Evolutionary conservation across 2,113 vertebrate species (phyloP).

Genomic region (Melanocharis versteri): DNA sequence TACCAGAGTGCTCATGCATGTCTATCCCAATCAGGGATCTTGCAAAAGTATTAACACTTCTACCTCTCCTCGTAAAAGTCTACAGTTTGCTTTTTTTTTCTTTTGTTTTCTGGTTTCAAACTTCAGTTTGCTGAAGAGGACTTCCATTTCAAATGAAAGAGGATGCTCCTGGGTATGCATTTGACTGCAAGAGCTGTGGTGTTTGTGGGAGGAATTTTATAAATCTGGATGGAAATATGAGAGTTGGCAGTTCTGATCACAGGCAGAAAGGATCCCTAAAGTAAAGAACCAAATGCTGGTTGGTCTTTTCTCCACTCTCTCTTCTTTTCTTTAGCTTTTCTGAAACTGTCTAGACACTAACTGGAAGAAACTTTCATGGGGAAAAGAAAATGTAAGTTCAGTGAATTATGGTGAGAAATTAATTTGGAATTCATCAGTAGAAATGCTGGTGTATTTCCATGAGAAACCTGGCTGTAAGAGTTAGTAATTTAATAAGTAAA

Average conservation of each 20-base stretch:
- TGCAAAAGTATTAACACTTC: background rate
- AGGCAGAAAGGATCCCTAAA: background rate
- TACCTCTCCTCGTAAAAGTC: background rate
- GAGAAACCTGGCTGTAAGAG: background rate
- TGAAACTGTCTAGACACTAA: background rate
- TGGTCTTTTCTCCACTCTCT: background rate
- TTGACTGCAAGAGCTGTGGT: background rate
- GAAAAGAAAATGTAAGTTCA: background rate
- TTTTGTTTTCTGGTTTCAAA: background rate
- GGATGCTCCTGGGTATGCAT: background rate
- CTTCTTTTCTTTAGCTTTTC: background rate
- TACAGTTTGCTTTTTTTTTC: background rate
- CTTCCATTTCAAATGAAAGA: background rate
- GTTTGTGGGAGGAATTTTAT: background rate
- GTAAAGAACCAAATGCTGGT: background rate
- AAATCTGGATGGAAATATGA: background rate
- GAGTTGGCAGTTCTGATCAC: background rate
- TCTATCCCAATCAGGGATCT: background rate
- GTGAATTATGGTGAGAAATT: background rate
- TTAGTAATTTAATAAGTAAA: background rate
- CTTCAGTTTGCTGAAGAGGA: background rate
- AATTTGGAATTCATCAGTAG: background rate
- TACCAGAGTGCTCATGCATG: background rate
- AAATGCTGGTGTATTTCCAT: background rate
- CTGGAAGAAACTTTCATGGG: background rate